A percentile compares a stretch with the other conserved stretches of the same genome.
phyloP scores from a whole-genome alignment of 2,797 vertebrate genomes.

The Lacerta viridis region DNA sequence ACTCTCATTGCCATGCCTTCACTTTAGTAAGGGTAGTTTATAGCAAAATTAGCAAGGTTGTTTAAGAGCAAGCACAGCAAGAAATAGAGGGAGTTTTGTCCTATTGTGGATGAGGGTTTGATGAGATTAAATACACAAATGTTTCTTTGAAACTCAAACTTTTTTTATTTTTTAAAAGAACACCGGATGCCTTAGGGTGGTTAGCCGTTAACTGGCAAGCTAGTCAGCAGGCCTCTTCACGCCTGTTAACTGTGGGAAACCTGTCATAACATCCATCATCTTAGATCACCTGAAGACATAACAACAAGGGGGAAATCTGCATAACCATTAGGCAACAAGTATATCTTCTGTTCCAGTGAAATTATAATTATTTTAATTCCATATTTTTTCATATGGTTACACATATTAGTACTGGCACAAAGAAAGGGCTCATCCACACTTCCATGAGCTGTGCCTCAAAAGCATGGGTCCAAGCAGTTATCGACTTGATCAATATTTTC shows the following conservation, averaged over 20 bases:
- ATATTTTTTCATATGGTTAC: conserved; percentile 42
- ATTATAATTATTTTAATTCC: conserved; percentile 65
- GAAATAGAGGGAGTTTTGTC: conserved; percentile 25
- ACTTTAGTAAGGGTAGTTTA: not conserved
- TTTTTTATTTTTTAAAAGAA: conserved; percentile 19
- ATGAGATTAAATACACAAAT: conserved; percentile 44
- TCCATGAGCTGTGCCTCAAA: no score
- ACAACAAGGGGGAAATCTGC: conserved; percentile 51
- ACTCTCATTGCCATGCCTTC: not conserved
- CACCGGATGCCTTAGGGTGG: conserved; percentile 38
- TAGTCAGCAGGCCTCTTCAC: not conserved
- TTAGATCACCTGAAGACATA: conserved; percentile 64
- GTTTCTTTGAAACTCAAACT: conserved; percentile 43
- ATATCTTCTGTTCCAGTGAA: conserved; percentile 55
- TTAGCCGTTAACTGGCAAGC: conserved; percentile 37
- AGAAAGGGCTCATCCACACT: conserved; percentile 33
- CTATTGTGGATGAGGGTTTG: conserved; percentile 45
- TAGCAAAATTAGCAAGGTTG: conserved; percentile 25
- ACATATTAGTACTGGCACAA: conserved; percentile 55
- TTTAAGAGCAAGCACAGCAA: conserved; percentile 11
- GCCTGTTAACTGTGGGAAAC: conserved; percentile 12
- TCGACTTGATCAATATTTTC: no score
- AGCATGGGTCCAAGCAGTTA: no score
- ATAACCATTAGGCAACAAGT: conserved; percentile 38
- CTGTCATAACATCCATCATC: conserved; percentile 61